These are phyloP conservation scores for Ceramica pisi DNA, from an alignment of 2,888 invertebrate species.

Conservation along the genomic window DNA sequence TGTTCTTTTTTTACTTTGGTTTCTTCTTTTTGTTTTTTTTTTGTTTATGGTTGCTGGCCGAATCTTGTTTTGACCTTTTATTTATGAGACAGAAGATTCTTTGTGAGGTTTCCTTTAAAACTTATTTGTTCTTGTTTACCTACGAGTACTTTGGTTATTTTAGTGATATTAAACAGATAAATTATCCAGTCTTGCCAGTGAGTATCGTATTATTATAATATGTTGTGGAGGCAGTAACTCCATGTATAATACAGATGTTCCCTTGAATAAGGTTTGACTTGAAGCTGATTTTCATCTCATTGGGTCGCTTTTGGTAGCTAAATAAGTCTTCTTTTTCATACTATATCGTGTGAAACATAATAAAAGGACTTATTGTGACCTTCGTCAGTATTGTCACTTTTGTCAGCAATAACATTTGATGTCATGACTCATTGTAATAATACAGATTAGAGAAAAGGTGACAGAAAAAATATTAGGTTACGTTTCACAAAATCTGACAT, in stretches of 20 bases:
- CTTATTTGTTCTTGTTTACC: not conserved
- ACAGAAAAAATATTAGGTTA: slow-evolving; percentile 2
- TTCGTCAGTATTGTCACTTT: not conserved
- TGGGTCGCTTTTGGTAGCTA: no score
- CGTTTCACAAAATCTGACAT: not conserved
- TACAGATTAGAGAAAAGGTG: not conserved
- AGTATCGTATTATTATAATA: no score
- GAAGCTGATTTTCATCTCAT: no score
- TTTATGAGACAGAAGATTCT: not conserved
- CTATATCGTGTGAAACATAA: no score
- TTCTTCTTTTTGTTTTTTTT: not conserved
- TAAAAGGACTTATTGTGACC: no score
- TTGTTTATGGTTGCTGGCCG: not conserved
- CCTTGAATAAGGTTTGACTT: no score
- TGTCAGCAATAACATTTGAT: not conserved
- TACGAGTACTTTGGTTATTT: not conserved
- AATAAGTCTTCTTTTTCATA: no score
- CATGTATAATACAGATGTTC: no score
- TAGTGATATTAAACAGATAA: not conserved
- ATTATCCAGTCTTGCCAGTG: no score
- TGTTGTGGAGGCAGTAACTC: no score
- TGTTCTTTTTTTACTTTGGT: not conserved
- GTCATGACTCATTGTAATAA: slow-evolving; percentile 1
- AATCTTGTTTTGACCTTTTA: not conserved
- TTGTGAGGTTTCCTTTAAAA: no score